These are phyloP conservation scores for Sturnira hondurensis DNA, from an alignment of 2,113 vertebrate genomes.

Conservation along the genomic window DNA sequence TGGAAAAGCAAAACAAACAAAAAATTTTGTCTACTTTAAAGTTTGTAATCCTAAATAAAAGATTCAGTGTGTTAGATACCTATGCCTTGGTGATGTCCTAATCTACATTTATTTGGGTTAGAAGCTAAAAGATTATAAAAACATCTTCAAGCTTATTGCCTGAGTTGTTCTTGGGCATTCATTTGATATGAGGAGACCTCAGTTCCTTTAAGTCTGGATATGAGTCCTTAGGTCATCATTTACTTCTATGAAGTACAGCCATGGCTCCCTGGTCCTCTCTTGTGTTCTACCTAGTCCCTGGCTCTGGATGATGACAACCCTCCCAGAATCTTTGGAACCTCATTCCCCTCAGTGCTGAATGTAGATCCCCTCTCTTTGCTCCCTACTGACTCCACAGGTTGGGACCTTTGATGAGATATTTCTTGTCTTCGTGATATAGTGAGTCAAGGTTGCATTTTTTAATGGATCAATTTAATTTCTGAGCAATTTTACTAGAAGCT, in stretches of 20 bases:
- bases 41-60: background rate
- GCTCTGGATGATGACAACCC: background rate
- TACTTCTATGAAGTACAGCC: background rate
- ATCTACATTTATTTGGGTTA: background rate
- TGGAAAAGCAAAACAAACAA: background rate
- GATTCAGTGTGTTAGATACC: background rate
- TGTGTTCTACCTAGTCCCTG: background rate
- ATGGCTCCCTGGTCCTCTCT: background rate
- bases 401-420: background rate
- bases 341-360: background rate
- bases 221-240: no score
- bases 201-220: background rate
- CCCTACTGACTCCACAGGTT: background rate
- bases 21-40: background rate
- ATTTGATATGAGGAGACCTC: rapidly evolving
- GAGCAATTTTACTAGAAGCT: background rate
- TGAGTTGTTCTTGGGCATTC: background rate
- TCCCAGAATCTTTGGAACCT: background rate
- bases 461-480: background rate
- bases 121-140: background rate
- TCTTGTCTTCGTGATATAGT: background rate
- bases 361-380: background rate
- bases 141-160: background rate
- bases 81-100: background rate
- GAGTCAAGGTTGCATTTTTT: background rate